Percentiles rank a stretch among this genome's conserved stretches.
Evolutionary conservation across 1,140 invertebrate genomes (phyloP).

Genomic region (Rhagoletis zephyria): DNA sequence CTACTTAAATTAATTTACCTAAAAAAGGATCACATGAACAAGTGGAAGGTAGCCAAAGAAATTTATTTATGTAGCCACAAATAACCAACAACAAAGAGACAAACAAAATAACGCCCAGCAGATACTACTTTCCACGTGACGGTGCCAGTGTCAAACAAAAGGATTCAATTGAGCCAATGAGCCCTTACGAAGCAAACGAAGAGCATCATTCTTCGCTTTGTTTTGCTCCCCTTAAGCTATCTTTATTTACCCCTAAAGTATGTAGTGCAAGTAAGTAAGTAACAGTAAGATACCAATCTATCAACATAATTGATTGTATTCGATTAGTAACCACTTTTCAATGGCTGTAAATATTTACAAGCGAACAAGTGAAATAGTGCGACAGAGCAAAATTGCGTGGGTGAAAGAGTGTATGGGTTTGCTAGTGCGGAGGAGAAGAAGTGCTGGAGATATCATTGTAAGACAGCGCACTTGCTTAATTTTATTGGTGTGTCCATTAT

Average conservation of each 20-base stretch:
- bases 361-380: background rate
- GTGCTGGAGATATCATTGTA: too few relatives aligned
- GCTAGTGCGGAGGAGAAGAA: background rate
- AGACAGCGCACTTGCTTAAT: background rate
- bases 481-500: background rate
- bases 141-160: conserved; percentile 1
- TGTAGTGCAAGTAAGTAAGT: conserved; percentile 13
- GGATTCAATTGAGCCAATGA: conserved; percentile 25
- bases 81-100: background rate
- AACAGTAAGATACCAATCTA: conserved; percentile 63
- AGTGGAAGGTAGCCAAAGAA: background rate
- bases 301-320: conserved; percentile 72
- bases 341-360: conserved; percentile 36
- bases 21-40: conserved; percentile 6
- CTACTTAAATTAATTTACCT: conserved; percentile 40
- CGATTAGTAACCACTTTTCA: conserved; percentile 70
- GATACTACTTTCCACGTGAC: background rate
- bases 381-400: background rate
- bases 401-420: background rate
- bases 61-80: background rate
- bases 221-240: background rate
- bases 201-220: conserved; percentile 12
- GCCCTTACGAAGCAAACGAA: background rate
- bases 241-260: conserved; percentile 29
- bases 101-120: background rate